phyloP scores from a whole-genome alignment of 2,113 vertebrate genomes.

The Phrynocephalus versicolor region DNA sequence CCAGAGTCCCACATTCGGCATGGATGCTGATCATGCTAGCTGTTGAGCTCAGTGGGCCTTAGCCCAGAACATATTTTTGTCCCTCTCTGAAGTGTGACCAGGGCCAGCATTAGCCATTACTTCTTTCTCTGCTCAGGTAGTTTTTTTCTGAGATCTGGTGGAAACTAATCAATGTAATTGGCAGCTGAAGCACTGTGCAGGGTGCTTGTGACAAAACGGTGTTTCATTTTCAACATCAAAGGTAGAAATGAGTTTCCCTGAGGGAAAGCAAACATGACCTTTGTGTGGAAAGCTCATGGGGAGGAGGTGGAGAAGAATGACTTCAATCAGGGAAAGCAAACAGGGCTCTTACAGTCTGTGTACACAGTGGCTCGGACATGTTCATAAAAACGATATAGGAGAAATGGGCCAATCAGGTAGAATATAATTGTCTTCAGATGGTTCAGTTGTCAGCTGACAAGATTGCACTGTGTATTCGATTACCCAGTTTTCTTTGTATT shows the following conservation, averaged over 20 bases:
- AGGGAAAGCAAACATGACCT: conserved; percentile 20
- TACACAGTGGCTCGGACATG: not conserved
- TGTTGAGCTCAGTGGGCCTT: too few species aligned
- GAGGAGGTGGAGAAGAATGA: not conserved
- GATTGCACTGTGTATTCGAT: not conserved
- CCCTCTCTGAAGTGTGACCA: too few species aligned
- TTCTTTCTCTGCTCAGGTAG: not conserved
- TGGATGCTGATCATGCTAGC: too few species aligned
- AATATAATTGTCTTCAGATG: not conserved
- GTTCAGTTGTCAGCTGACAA: not conserved
- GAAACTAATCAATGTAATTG: not conserved
- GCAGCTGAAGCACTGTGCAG: not conserved
- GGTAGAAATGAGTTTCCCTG: not conserved
- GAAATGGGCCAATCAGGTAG: conserved; percentile 3
- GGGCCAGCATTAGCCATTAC: too few species aligned
- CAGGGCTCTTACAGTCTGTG: not conserved
- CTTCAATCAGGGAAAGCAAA: conserved; percentile 19
- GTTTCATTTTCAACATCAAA: not conserved
- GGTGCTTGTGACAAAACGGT: not conserved
- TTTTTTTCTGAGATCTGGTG: not conserved
- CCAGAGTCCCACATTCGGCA: too few species aligned
- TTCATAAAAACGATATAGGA: not conserved
- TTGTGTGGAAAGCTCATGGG: not conserved
- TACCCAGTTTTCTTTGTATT: not conserved
- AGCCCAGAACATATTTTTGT: too few species aligned